Conservation (phyloP, 2,888 invertebrate genomes). For the Mactromeris polynyma region DNA sequence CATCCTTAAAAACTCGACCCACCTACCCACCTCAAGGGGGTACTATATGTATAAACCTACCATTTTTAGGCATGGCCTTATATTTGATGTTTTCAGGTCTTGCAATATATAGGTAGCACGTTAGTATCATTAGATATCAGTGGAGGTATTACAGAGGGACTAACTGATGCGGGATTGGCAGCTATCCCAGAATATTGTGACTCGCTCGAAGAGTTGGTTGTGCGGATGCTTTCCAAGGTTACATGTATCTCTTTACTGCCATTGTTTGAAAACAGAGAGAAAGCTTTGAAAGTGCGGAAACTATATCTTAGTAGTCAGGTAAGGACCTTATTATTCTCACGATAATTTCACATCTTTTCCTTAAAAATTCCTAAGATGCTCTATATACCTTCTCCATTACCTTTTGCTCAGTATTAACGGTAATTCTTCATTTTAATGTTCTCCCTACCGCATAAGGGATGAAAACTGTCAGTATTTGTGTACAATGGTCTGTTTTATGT, state of each 20-base stretch:
- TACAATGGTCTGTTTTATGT: too few species aligned
- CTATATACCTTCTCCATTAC: too few species aligned
- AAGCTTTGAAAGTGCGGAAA: conserved; percentile 73
- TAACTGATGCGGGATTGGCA: conserved; percentile 82
- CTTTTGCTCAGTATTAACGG: too few species aligned
- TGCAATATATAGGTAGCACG: conserved; percentile 76
- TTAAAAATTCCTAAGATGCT: too few species aligned
- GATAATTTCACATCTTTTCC: too few species aligned
- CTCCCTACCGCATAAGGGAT: too few species aligned
- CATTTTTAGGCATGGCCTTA: too few species aligned
- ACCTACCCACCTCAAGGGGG: too few species aligned
- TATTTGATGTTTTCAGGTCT: conserved; percentile 72
- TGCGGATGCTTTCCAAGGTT: conserved; percentile 78
- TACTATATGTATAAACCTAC: too few species aligned
- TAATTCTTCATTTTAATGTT: too few species aligned
- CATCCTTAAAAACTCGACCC: too few species aligned
- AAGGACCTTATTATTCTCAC: background rate
- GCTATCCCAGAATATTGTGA: conserved; percentile 79
- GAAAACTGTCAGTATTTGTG: too few species aligned
- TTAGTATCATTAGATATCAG: conserved; percentile 81
- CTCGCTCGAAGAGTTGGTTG: conserved; percentile 75
- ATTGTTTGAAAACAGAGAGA: conserved; percentile 74
- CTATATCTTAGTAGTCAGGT: conserved; percentile 71
- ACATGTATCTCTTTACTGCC: conserved; percentile 78
- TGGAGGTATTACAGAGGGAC: conserved; percentile 73